Base-by-base conservation (phyloP, 2,888 invertebrate genomes). In the Orthonevra nobilis region DNA sequence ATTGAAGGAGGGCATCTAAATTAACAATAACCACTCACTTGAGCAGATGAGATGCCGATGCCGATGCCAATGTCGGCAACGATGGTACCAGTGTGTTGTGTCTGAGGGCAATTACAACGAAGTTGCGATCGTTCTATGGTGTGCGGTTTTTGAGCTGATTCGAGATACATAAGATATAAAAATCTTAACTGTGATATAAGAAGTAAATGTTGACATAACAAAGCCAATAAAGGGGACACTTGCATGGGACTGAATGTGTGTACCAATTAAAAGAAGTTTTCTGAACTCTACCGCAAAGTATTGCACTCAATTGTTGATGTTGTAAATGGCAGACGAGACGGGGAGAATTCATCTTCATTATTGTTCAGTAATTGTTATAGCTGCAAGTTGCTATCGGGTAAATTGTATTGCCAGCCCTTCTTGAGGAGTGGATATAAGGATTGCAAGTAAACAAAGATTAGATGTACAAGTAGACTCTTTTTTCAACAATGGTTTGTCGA, bases 231-330 rank as follows among this genome's bases (percentile, higher is more conserved):
- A 61, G 56, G 58, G 68, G 73, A 79, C 73, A 73, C 72, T 79
- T 73, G 73, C 68, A 60, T 61, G 56, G 12, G 61, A 54, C 42
- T 73, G 36, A 15, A 48, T 79, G 44, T 79, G 50, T 79, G 42
- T 66, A 56, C 73, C 73, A 79, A 79, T 79, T 79, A 79, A 66
- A 73, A 61, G 72, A 68, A 73, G 68, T 60, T 77, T 73, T 73
- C 66, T 68, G 73, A 79, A 79, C 66, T 79, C 73, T 73, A 61
- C 79, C 79, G 79, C 73, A 73, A 60, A 66, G 44, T 73, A 60
- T 58, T 73, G 58, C 68, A 73, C 61, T 73, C 56, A 19, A 38
- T 42, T 44, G 14, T 20, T 64, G 23, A 52, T 64, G 32, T 38
- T 50, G 20, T 63, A 50, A 42, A 44, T 34, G 14, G 1, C 17